Conservation (phyloP, 2,797 vertebrate genomes). For the Antennarius maculatus region DNA sequence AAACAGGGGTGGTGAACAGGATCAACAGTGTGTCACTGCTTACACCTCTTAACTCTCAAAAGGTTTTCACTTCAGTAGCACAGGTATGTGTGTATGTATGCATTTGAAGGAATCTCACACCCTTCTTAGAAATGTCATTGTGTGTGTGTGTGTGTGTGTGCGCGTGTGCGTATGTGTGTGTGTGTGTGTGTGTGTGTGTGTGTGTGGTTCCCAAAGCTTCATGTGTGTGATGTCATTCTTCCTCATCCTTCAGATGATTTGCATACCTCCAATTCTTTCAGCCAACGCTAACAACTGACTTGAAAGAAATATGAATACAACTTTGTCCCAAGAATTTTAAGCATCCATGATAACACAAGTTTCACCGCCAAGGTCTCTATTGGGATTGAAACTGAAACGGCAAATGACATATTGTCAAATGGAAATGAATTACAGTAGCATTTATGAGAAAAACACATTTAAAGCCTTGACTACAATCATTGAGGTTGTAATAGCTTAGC, state of each 20-base stretch:
- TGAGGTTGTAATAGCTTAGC: too few relatives aligned
- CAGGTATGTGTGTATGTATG: too few relatives aligned
- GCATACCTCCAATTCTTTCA: constrained; percentile 43
- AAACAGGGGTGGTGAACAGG: too few relatives aligned
- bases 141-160: constrained; percentile 1
- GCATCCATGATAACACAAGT: not conserved
- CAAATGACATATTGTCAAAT: too few relatives aligned
- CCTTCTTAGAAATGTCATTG: not conserved
- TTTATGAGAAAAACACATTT: too few relatives aligned
- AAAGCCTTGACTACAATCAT: too few relatives aligned
- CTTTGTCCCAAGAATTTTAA: not conserved
- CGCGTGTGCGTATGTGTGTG: too few relatives aligned
- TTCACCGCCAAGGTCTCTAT: not conserved
- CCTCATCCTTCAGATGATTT: not conserved
- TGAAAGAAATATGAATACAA: constrained; percentile 1
- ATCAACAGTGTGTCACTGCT: too few relatives aligned
- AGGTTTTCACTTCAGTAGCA: too few relatives aligned
- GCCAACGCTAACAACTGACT: constrained; percentile 8
- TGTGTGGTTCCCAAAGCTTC: constrained; percentile 1
- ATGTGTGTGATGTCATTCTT: constrained; percentile 19
- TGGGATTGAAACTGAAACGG: not conserved
- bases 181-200: constrained; percentile 2
- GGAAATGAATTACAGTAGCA: not conserved
- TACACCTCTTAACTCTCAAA: too few relatives aligned
- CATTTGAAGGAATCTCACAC: constrained; percentile 1